These are phyloP conservation scores for Bubo blakistoni DNA, from an alignment of 2,113 vertebrate species.

Conservation along the genomic window DNA sequence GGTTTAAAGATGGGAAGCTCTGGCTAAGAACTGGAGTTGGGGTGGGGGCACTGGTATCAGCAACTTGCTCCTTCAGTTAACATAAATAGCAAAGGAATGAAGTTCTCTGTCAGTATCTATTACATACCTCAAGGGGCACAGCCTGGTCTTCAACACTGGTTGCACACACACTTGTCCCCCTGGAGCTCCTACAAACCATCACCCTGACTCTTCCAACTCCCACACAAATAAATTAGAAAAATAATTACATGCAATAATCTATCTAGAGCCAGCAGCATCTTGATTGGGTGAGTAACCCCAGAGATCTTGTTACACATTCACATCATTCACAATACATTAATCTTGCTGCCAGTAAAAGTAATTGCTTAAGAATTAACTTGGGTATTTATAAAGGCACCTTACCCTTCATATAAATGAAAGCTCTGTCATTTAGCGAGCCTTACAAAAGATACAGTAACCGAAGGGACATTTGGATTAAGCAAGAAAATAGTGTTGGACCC, in stretches of 20 bases:
- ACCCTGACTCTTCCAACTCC: not conserved
- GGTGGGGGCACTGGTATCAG: not conserved
- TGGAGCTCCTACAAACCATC: not conserved
- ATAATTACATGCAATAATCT: not conserved
- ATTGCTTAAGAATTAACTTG: not conserved
- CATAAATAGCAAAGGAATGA: not conserved
- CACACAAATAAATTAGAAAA: constrained; percentile 16
- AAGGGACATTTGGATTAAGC: constrained; percentile 1
- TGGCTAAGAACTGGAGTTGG: not conserved
- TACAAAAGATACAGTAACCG: not conserved
- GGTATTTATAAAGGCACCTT: constrained; percentile 11
- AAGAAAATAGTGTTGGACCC: not conserved
- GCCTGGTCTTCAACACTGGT: not conserved
- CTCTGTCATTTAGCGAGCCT: not conserved
- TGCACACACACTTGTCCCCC: not conserved
- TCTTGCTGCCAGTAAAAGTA: constrained; percentile 20
- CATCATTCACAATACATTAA: constrained; percentile 8
- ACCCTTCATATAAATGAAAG: not conserved
- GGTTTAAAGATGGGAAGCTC: not conserved
- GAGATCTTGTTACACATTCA: not conserved
- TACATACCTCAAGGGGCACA: not conserved
- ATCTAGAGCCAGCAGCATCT: not conserved
- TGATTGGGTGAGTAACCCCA: not conserved
- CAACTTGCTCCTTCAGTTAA: not conserved
- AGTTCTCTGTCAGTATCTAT: not conserved